Conservation (phyloP, 2,797 vertebrate genomes). For the Paramormyrops hopkinsi region DNA sequence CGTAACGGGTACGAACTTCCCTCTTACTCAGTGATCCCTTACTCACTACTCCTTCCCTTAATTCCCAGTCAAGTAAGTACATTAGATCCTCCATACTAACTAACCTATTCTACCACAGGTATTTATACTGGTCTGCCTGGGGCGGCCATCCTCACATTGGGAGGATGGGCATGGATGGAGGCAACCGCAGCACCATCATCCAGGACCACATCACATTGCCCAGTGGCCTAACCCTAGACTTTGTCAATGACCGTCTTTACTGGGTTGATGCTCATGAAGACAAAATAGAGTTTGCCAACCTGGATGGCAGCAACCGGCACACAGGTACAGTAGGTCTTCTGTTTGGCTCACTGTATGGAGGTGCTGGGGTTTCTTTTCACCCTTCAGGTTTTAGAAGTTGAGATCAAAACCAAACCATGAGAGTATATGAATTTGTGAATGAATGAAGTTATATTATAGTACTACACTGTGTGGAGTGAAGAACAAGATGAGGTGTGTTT, state of each 20-base stretch:
- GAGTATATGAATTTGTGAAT: neutral
- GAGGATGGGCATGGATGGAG: constrained; percentile 90
- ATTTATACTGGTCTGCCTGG: constrained; percentile 98
- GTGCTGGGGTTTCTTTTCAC: neutral
- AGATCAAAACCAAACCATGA: neutral
- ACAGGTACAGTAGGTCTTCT: constrained; percentile 61
- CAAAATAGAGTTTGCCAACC: constrained; percentile 92
- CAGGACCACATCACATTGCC: constrained; percentile 94
- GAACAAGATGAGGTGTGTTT: neutral
- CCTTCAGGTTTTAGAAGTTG: neutral
- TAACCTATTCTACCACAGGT: constrained; percentile 54
- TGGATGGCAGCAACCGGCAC: constrained; percentile 83
- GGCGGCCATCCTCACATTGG: constrained; percentile 91
- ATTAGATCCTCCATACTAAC: neutral
- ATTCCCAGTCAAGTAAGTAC: neutral
- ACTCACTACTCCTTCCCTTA: neutral
- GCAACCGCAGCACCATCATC: constrained; percentile 77
- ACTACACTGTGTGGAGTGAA: neutral
- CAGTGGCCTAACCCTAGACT: constrained; percentile 88
- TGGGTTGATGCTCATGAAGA: constrained; percentile 94
- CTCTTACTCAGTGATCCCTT: neutral
- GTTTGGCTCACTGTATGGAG: neutral
- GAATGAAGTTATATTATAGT: neutral
- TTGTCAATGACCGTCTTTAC: constrained; percentile 90
- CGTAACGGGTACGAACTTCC: constrained; percentile 71